Evolutionary conservation across 1,140 invertebrate genomes (phyloP).

Genomic region (Amyelois transitella): DNA sequence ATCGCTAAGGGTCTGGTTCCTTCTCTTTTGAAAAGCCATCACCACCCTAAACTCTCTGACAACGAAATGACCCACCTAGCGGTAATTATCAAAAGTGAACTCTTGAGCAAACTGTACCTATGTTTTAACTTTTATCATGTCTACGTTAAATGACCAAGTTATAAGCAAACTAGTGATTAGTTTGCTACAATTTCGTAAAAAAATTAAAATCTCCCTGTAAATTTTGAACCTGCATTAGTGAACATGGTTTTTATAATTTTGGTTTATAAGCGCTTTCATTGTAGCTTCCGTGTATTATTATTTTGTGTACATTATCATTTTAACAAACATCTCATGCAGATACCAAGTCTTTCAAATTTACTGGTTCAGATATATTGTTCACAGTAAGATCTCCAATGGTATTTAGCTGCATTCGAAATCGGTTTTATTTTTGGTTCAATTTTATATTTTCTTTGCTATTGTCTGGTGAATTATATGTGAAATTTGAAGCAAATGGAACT

Average conservation of each 20-base stretch:
- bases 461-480: conserved; percentile 8
- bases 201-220: too few species aligned
- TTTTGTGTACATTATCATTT: conserved; percentile 8
- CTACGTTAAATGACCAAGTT: too few species aligned
- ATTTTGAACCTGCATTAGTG: neutral
- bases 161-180: too few species aligned
- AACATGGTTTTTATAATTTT: neutral
- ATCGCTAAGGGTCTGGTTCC: too few species aligned
- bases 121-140: too few species aligned
- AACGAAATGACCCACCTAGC: too few species aligned
- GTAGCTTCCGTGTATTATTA: conserved; percentile 58
- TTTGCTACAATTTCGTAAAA: too few species aligned
- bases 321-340: conserved; percentile 10
- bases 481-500: conserved; percentile 4
- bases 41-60: too few species aligned
- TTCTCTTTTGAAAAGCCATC: too few species aligned
- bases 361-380: neutral
- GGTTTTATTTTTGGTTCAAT: conserved; percentile 5
- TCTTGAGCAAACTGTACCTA: too few species aligned
- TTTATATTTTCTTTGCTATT: conserved; percentile 18
- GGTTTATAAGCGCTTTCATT: conserved; percentile 55
- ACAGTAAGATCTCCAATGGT: neutral
- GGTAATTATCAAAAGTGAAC: too few species aligned
- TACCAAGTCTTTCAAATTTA: conserved; percentile 8
- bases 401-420: conserved; percentile 3